phyloP scores from a whole-genome alignment of 92 coral and sea anemone species.

The Zoanthus sansibaricus region DNA sequence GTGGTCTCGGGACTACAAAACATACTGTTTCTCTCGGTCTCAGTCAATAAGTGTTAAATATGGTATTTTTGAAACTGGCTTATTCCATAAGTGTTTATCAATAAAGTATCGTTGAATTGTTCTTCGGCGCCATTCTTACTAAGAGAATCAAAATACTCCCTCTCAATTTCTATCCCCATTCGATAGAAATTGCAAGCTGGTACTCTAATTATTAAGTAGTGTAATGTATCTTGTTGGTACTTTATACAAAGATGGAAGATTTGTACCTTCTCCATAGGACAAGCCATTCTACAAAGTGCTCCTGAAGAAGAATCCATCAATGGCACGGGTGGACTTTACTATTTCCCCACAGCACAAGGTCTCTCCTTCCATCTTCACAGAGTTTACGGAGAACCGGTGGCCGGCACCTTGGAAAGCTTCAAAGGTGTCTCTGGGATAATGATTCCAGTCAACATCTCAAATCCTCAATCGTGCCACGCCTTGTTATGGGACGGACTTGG shows the following conservation, averaged over 20 bases:
- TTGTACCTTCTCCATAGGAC: not conserved
- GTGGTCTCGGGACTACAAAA: too few relatives aligned
- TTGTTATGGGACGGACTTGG: slow-evolving; percentile 81
- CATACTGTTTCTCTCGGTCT: too few relatives aligned
- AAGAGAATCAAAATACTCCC: too few relatives aligned
- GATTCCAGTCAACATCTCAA: slow-evolving; percentile 52
- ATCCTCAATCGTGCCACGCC: slow-evolving; percentile 61
- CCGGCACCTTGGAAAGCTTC: slow-evolving; percentile 55
- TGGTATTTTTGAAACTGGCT: too few relatives aligned
- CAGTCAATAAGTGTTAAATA: too few relatives aligned
- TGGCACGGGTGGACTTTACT: slow-evolving; percentile 52
- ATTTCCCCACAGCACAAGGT: slow-evolving; percentile 49
- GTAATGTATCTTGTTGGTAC: not conserved
- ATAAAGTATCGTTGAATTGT: too few relatives aligned
- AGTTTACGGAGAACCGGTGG: slow-evolving; percentile 63
- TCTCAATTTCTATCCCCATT: too few relatives aligned
- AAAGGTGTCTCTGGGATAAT: slow-evolving; percentile 71
- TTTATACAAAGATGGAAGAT: not conserved
- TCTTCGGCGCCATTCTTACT: too few relatives aligned
- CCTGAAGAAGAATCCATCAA: slow-evolving; percentile 18
- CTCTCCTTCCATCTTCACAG: slow-evolving; percentile 54
- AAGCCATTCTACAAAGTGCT: slow-evolving; percentile 1
- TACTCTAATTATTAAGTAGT: too few relatives aligned
- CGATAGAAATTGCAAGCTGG: too few relatives aligned
- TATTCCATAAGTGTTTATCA: too few relatives aligned